Percentiles rank a stretch among this genome's conserved stretches.
Evolutionary conservation across 2,888 invertebrate genomes (phyloP).

Genomic region (Campoplex nolae): DNA sequence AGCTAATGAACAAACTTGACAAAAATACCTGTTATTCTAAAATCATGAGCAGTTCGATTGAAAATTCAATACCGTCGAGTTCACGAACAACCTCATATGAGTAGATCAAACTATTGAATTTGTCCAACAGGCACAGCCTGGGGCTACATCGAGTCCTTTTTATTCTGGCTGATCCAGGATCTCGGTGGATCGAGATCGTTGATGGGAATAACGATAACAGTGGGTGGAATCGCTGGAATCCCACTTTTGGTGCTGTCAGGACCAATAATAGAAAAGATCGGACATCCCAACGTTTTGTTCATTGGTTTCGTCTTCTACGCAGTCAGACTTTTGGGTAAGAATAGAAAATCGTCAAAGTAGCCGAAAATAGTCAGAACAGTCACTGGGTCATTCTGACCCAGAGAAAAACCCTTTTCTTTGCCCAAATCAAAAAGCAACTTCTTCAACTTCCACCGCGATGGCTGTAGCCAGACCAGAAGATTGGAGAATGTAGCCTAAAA

Average conservation of each 20-base stretch:
- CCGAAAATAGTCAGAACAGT: neutral
- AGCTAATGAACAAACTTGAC: neutral
- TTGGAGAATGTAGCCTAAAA: no score
- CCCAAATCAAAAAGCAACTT: neutral
- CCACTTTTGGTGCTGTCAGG: conserved; percentile 92
- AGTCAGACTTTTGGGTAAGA: conserved; percentile 88
- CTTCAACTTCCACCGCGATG: neutral
- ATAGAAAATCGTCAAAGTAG: neutral
- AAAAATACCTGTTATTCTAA: neutral
- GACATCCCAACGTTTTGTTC: conserved; percentile 91
- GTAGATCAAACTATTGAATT: conserved; percentile 14
- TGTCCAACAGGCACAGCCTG: conserved; percentile 89
- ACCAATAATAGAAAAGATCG: conserved; percentile 90
- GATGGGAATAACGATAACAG: conserved; percentile 93
- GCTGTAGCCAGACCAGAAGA: no score
- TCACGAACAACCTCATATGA: neutral
- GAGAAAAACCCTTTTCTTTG: neutral
- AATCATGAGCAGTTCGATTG: neutral
- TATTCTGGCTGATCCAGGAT: conserved; percentile 93
- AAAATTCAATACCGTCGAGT: neutral
- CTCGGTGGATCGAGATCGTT: conserved; percentile 90
- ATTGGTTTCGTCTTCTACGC: conserved; percentile 92
- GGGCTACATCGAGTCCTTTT: conserved; percentile 93
- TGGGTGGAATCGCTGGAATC: conserved; percentile 91
- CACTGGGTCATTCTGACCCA: neutral